Base-by-base conservation (phyloP, 2,888 invertebrate species). In the Trissoscelio sp. region DNA sequence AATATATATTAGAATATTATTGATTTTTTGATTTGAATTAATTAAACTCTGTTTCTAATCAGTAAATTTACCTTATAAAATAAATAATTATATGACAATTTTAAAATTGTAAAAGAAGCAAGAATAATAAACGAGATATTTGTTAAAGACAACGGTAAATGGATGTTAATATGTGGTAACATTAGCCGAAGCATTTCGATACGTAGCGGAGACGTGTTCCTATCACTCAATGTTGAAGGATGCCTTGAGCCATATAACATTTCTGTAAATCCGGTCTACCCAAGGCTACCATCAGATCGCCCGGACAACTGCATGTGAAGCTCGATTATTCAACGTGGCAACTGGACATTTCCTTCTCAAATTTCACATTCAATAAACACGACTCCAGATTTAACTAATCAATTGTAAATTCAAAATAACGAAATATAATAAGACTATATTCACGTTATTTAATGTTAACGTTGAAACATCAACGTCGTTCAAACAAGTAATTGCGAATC, bases 331-430 rank as follows among this genome's bases (percentile, higher is more conserved):
- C 64, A 57, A 44, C 69, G 31, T 60, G 34, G 60, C 42, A 46
- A 78, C 64, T 66, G 64, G 70, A 72, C 78, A 78, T 78, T 64
- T 78, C 78, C 69, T 77, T 77, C 53, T 42, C 51, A 70, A 62
- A 78, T 78, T 78, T 62, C 57, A n/a, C 46, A 78, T 70, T 78
- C 55, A 48, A 46, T 28, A n/a, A 55, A 42, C 58, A 67, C 12
- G 20, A 42, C 44, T 55, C 12, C 31, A 37, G 31, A 53, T 48
- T 70, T 58, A 48, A 46, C 14, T 31, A 37, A 62, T 53, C 24
- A 42, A 60, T 37, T 37, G 24, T 14, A 51, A 7, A 18, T 18
- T 5, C 42, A 42, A 3, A n/a, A n/a, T n/a, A n/a, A n/a, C n/a
- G n/a, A n/a, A n/a, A n/a, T n/a, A n/a, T n/a, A n/a, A n/a, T n/a